phyloP scores from a whole-genome alignment of 2,797 vertebrate species.

The Erethizon dorsatum region DNA sequence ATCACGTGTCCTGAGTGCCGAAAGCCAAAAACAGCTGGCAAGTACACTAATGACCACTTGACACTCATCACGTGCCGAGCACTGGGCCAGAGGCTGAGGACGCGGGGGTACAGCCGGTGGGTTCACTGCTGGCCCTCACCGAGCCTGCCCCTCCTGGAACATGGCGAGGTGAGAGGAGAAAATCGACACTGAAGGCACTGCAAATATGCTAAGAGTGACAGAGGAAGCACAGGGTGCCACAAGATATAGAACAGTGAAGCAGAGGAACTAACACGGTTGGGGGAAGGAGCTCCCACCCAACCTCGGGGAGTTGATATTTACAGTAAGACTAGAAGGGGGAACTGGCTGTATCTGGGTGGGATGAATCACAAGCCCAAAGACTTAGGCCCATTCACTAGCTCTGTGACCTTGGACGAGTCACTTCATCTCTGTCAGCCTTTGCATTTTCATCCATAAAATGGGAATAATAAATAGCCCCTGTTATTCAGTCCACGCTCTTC shows the following conservation, averaged over 20 bases:
- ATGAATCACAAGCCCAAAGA: background rate
- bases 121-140: background rate
- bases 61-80: background rate
- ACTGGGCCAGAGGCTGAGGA: background rate
- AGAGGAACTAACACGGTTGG: background rate
- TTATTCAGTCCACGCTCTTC: background rate
- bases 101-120: background rate
- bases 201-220: background rate
- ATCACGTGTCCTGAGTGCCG: background rate
- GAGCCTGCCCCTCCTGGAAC: background rate
- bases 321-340: background rate
- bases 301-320: background rate
- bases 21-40: slow-evolving; percentile 12
- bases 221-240: background rate
- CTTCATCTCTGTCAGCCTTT: background rate
- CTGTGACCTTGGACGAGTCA: background rate
- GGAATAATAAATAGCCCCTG: background rate
- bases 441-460: slow-evolving; percentile 20
- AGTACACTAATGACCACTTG: background rate
- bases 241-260: background rate
- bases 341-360: background rate
- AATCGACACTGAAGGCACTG: background rate
- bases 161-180: background rate
- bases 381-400: background rate
- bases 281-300: background rate